Evolutionary conservation across 2,888 invertebrate genomes (phyloP).

Genomic region (Latheticus oryzae): DNA sequence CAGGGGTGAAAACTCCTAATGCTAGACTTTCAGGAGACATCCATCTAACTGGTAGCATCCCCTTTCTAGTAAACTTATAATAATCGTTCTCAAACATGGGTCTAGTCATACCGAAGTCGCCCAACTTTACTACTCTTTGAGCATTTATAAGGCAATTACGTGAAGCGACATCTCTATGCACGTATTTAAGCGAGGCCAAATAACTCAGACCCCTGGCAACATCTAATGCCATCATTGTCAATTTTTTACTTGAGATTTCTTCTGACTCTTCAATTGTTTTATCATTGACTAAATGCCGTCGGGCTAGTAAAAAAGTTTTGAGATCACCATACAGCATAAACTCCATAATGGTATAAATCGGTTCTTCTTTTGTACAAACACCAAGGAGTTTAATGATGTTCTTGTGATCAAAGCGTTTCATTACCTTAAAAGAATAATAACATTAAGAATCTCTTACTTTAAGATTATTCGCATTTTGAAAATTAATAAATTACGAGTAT

Average conservation of each 20-base stretch:
- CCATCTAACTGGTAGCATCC: slow-evolving; percentile 69
- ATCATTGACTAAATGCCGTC: slow-evolving; percentile 83
- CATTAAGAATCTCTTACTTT: too few species aligned
- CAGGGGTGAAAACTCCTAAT: slow-evolving; percentile 84
- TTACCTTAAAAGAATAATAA: too few species aligned
- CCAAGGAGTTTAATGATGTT: slow-evolving; percentile 88
- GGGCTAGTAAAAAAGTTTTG: slow-evolving; percentile 87
- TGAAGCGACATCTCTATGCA: slow-evolving; percentile 88
- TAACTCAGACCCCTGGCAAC: slow-evolving; percentile 87
- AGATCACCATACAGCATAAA: slow-evolving; percentile 94
- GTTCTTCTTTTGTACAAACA: slow-evolving; percentile 88
- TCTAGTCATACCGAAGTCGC: slow-evolving; percentile 94
- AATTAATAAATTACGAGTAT: too few species aligned
- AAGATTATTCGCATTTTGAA: too few species aligned
- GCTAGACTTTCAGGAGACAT: slow-evolving; percentile 92
- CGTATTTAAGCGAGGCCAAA: slow-evolving; percentile 85
- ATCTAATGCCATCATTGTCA: slow-evolving; percentile 90
- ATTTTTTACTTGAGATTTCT: slow-evolving; percentile 81
- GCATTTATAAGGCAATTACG: slow-evolving; percentile 79
- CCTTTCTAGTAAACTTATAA: slow-evolving; percentile 86
- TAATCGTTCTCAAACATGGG: slow-evolving; percentile 90
- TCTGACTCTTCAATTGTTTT: slow-evolving; percentile 74
- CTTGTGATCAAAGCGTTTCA: slow-evolving; percentile 92
- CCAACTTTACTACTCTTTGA: slow-evolving; percentile 80
- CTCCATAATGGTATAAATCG: slow-evolving; percentile 93